A percentile compares a stretch with the other conserved stretches of the same genome.
These are phyloP conservation scores for Nemotelus pantherinus DNA, from an alignment of 2,888 invertebrate genomes.

Conservation along the genomic window DNA sequence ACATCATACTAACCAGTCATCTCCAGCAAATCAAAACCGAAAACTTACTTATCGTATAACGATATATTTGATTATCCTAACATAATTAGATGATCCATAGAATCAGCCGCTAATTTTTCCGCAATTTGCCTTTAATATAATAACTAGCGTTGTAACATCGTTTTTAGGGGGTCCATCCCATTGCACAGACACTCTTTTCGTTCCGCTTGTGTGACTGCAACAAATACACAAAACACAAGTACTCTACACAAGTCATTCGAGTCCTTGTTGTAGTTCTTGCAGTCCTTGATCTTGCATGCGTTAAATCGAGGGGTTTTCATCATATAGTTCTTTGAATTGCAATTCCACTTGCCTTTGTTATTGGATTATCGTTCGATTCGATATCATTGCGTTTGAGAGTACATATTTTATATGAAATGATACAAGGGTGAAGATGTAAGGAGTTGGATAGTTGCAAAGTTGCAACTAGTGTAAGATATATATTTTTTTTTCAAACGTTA, in stretches of 20 bases:
- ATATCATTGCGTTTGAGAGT: conserved; percentile 51
- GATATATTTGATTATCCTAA: conserved; percentile 44
- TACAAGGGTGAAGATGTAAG: too few relatives aligned
- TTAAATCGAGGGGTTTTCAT: conserved; percentile 18
- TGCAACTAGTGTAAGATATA: too few relatives aligned
- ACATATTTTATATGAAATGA: too few relatives aligned
- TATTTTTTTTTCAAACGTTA: too few relatives aligned
- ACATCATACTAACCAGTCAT: neutral
- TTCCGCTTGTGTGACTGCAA: conserved; percentile 51
- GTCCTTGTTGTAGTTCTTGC: neutral
- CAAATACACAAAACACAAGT: conserved; percentile 27
- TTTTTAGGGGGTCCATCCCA: conserved; percentile 46
- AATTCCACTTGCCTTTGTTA: conserved; percentile 62
- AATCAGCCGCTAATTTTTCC: conserved; percentile 67
- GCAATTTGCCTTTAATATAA: conserved; percentile 66
- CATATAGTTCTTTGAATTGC: conserved; percentile 51
- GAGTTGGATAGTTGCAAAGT: too few relatives aligned
- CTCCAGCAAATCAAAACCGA: conserved; percentile 6
- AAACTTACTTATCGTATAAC: conserved; percentile 38
- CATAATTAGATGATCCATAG: conserved; percentile 64
- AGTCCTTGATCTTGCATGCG: conserved; percentile 14
- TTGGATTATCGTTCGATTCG: conserved; percentile 65
- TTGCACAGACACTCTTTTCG: conserved; percentile 31
- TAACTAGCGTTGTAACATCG: conserved; percentile 56
- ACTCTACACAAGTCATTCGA: conserved; percentile 19